A percentile compares a stretch with the other conserved stretches of the same genome.
Conservation (phyloP, 2,113 vertebrate genomes). For the Silurus asotus region DNA sequence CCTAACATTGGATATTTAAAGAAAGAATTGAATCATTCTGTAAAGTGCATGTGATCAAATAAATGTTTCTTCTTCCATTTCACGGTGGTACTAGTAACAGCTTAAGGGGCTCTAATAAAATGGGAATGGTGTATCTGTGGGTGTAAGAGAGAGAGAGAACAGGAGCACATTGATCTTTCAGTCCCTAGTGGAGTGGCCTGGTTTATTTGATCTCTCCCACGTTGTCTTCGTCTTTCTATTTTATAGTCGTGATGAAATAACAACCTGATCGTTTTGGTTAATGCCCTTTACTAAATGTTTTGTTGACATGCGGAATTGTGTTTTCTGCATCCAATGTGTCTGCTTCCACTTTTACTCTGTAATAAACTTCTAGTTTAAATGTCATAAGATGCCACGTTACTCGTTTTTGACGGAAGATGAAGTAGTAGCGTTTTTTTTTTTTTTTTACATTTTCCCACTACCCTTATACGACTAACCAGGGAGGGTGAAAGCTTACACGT, state of each 20-base stretch:
- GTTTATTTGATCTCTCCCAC: slow-evolving; percentile 50
- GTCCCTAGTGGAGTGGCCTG: slow-evolving; percentile 46
- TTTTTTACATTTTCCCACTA: not conserved
- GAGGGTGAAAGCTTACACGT: not conserved
- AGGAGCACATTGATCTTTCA: slow-evolving; percentile 47
- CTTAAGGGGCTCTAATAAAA: slow-evolving; percentile 16
- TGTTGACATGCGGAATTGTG: not conserved
- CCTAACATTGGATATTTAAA: too few relatives aligned
- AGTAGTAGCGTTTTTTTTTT: not conserved
- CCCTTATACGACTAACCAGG: not conserved
- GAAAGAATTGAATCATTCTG: too few relatives aligned
- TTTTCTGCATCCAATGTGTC: not conserved
- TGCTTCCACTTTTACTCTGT: not conserved
- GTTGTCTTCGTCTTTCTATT: slow-evolving; percentile 17
- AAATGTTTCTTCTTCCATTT: too few relatives aligned
- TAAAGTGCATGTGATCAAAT: too few relatives aligned
- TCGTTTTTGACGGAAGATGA: not conserved
- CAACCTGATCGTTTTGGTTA: not conserved
- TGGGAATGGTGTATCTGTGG: slow-evolving; percentile 39
- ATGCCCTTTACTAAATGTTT: not conserved
- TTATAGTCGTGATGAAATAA: not conserved
- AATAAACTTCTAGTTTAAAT: not conserved
- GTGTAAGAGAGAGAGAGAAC: slow-evolving; percentile 38
- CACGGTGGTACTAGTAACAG: not conserved
- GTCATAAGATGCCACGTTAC: too few relatives aligned